Conservation (phyloP, 2,888 invertebrate species). For the Colletes collaris region DNA sequence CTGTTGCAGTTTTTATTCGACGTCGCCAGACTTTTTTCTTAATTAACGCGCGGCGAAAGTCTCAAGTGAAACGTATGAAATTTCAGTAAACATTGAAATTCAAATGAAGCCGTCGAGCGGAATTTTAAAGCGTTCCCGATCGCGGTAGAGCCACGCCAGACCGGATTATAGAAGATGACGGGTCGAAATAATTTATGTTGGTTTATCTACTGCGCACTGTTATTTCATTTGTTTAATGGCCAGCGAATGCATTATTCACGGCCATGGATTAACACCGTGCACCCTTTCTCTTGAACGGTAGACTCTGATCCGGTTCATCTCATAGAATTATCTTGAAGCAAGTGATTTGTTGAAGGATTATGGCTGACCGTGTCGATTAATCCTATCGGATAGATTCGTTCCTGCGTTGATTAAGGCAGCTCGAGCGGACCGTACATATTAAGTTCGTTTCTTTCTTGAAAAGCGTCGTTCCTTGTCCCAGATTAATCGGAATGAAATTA, state of each 20-base stretch:
- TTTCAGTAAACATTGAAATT: constrained; percentile 30
- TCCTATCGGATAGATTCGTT: constrained; percentile 17
- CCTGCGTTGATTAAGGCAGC: constrained; percentile 37
- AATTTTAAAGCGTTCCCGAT: constrained; percentile 26
- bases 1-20: no score
- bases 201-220: constrained; percentile 21
- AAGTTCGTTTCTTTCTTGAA: not conserved
- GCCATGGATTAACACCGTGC: constrained; percentile 24
- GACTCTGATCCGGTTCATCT: constrained; percentile 32
- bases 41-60: constrained; percentile 1
- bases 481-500: no score
- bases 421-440: constrained; percentile 3
- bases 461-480: no score
- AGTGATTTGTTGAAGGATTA: constrained; percentile 54
- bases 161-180: constrained; percentile 38
- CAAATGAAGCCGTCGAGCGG: constrained; percentile 21
- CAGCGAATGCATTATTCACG: constrained; percentile 38
- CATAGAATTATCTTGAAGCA: constrained; percentile 40
- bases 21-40: constrained; percentile 10
- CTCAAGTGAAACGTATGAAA: constrained; percentile 8
- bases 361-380: constrained; percentile 33
- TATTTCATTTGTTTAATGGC: constrained; percentile 47
- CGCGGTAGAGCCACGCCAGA: not conserved
- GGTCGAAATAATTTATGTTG: constrained; percentile 36
- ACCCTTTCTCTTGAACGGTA: constrained; percentile 12